A percentile compares a stretch with the other conserved stretches of the same genome.
Evolutionary conservation across 2,888 invertebrate species (phyloP).

Genomic region (Drosophila mulleri): DNA sequence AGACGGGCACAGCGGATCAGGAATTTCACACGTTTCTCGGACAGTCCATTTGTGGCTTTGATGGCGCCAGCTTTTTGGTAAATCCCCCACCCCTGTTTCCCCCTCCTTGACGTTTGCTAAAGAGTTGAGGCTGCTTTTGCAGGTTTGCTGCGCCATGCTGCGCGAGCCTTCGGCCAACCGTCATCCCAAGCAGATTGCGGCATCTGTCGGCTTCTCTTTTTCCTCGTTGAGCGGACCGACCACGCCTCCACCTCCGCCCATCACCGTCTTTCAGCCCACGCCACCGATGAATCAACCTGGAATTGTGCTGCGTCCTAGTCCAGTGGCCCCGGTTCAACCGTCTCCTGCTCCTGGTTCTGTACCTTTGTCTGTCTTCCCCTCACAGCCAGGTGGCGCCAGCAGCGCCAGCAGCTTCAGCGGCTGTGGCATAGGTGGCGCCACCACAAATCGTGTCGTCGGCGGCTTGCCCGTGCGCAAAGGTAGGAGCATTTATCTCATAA

Average conservation of each 20-base stretch:
- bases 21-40: constrained; percentile 86
- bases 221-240: constrained; percentile 47
- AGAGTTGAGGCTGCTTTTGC: neutral
- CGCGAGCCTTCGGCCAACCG: constrained; percentile 34
- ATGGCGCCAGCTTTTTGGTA: constrained; percentile 88
- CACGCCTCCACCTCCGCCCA: constrained; percentile 20
- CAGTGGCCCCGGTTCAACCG: neutral
- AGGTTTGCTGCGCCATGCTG: constrained; percentile 74
- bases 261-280: constrained; percentile 63
- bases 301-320: constrained; percentile 5
- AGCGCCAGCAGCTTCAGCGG: constrained; percentile 23
- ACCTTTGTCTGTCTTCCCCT: neutral
- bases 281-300: constrained; percentile 54
- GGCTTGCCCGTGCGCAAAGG: constrained; percentile 79
- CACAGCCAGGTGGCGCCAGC: constrained; percentile 67
- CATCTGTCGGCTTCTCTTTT: constrained; percentile 54
- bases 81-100: constrained; percentile 1
- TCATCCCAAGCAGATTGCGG: constrained; percentile 57
- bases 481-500: constrained; percentile 30
- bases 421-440: constrained; percentile 86
- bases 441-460: constrained; percentile 87
- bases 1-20: constrained; percentile 66
- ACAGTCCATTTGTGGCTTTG: constrained; percentile 89
- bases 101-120: neutral
- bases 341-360: neutral